These are phyloP conservation scores for Myripristis murdjan DNA, from an alignment of 2,797 vertebrate genomes.

Conservation along the genomic window DNA sequence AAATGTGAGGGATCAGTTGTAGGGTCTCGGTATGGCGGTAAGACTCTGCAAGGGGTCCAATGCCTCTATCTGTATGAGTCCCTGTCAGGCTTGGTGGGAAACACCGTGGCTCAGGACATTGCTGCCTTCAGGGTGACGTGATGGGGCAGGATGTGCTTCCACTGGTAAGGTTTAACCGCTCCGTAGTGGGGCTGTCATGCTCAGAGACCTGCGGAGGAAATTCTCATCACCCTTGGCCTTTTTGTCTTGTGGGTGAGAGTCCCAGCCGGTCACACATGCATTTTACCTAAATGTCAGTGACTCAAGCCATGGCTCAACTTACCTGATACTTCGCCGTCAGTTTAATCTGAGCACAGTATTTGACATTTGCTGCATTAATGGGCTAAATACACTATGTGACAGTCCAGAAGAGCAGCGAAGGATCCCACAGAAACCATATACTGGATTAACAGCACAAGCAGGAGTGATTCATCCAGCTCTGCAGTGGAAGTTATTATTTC, in stretches of 20 bases:
- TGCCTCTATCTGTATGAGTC: constrained; percentile 69
- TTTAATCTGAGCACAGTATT: constrained; percentile 12
- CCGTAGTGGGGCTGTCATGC: constrained; percentile 74
- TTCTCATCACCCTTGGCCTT: constrained; percentile 76
- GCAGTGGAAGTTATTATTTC: constrained; percentile 56
- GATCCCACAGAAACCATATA: constrained; percentile 32
- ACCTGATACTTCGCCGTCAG: constrained; percentile 2
- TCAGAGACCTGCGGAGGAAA: constrained; percentile 79
- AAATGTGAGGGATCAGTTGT: too few species aligned
- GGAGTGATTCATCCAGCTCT: constrained; percentile 47
- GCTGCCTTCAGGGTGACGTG: constrained; percentile 72
- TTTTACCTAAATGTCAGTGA: constrained; percentile 25
- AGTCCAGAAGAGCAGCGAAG: constrained; percentile 30
- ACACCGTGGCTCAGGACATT: constrained; percentile 68
- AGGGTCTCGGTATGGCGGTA: constrained; percentile 35
- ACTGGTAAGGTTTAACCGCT: constrained; percentile 74
- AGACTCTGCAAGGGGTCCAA: constrained; percentile 57
- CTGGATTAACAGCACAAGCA: constrained; percentile 43
- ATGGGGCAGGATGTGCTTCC: constrained; percentile 83
- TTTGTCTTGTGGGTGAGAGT: constrained; percentile 60
- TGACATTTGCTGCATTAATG: constrained; percentile 20
- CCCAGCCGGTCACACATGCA: constrained; percentile 53
- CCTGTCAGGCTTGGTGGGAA: constrained; percentile 76
- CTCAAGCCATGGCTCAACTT: constrained; percentile 3
- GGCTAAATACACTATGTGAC: constrained; percentile 22